A percentile compares a stretch with the other conserved stretches of the same genome.
Evolutionary conservation across 2,113 vertebrate genomes (phyloP).

Genomic region (Campylorhamphus procurvoides): DNA sequence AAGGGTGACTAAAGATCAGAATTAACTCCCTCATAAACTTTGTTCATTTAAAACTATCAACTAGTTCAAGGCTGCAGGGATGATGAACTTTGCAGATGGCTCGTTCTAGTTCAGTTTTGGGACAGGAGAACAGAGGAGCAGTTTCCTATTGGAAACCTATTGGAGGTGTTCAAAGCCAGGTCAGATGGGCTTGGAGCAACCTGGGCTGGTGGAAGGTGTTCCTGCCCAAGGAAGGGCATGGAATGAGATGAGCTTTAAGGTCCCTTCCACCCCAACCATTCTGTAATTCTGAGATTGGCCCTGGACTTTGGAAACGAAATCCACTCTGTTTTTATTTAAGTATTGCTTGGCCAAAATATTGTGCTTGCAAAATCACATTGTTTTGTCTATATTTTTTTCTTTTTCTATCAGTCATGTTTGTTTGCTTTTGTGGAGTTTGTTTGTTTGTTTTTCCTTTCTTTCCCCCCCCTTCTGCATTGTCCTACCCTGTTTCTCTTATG

Average conservation of each 20-base stretch:
- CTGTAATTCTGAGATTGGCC: background rate
- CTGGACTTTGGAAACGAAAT: background rate
- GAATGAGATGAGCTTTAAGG: too few relatives aligned
- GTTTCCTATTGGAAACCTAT: fast-evolving
- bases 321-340: background rate
- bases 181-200: background rate
- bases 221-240: background rate
- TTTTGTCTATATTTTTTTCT: background rate
- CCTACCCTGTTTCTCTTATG: background rate
- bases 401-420: background rate
- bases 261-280: background rate
- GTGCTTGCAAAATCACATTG: background rate
- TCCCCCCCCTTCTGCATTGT: background rate
- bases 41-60: fast-evolving
- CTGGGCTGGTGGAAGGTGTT: background rate
- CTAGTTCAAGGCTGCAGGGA: background rate
- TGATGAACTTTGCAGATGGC: background rate
- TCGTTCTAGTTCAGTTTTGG: background rate
- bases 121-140: background rate
- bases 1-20: background rate
- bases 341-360: background rate
- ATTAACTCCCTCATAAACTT: background rate
- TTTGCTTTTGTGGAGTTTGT: background rate
- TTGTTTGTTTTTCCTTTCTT: background rate
- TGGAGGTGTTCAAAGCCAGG: background rate